These are phyloP conservation scores for Rhingia campestris DNA, from an alignment of 2,888 invertebrate genomes.

Conservation along the genomic window DNA sequence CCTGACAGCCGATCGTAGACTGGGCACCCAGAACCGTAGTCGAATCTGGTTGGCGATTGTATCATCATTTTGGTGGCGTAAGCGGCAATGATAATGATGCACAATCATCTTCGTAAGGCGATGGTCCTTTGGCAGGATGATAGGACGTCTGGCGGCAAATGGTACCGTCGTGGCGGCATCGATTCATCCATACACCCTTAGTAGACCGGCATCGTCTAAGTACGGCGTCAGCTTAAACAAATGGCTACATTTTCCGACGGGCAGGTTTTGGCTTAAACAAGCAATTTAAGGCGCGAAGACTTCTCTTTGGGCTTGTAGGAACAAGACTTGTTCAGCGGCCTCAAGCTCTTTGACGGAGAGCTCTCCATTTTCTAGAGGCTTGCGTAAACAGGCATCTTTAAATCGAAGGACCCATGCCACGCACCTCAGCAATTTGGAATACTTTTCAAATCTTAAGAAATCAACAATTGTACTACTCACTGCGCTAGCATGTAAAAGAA, in stretches of 20 bases:
- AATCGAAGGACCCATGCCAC: constrained; percentile 43
- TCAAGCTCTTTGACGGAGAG: constrained; percentile 21
- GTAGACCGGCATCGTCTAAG: constrained; percentile 12
- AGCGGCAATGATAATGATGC: constrained; percentile 20
- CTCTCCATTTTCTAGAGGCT: constrained; percentile 7
- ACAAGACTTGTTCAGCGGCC: constrained; percentile 30
- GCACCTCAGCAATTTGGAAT: constrained; percentile 17
- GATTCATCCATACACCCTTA: constrained; percentile 26
- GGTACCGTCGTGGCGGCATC: constrained; percentile 19
- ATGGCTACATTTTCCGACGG: constrained; percentile 6
- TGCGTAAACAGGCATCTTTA: constrained; percentile 12
- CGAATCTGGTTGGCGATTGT: constrained; percentile 36
- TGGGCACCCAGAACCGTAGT: constrained; percentile 30
- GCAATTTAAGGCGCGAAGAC: constrained; percentile 14
- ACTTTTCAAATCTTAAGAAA: constrained; percentile 20
- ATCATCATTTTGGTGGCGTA: constrained; percentile 29
- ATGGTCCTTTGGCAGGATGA: constrained; percentile 37
- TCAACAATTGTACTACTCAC: constrained; percentile 31
- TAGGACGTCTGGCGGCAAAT: constrained; percentile 13
- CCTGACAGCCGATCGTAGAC: constrained; percentile 23
- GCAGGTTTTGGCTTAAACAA: constrained; percentile 4
- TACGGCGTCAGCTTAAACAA: constrained; percentile 19
- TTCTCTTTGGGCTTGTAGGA: constrained; percentile 8
- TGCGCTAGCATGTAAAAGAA: constrained; percentile 14
- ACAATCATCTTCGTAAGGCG: constrained; percentile 19